A percentile compares a stretch with the other conserved stretches of the same genome.
Evolutionary conservation across 2,113 vertebrate genomes (phyloP).

Genomic region (Ahaetulla prasina): DNA sequence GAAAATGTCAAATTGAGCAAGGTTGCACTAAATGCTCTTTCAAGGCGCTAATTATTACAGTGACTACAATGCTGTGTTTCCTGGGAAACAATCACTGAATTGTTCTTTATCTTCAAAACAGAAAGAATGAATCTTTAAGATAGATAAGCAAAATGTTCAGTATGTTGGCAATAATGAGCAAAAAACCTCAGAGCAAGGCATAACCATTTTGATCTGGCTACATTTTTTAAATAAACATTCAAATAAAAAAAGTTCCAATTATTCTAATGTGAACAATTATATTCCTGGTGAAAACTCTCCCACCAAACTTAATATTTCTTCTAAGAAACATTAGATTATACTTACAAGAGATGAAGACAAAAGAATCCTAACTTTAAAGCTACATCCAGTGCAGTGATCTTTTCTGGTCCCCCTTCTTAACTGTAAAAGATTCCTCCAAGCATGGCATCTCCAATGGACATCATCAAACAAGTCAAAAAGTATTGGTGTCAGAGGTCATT

Average conservation of each 20-base stretch:
- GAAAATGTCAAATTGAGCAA: no score
- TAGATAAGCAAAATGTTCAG: background rate
- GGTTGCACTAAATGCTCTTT: constrained; percentile 22
- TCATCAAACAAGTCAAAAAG: background rate
- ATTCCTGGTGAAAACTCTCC: background rate
- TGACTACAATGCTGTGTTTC: constrained; percentile 35
- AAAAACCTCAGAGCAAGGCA: background rate
- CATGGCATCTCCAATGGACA: background rate
- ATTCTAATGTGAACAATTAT: background rate
- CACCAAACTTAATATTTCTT: background rate
- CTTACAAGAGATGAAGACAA: background rate
- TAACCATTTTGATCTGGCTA: background rate
- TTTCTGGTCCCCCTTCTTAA: background rate
- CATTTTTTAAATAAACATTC: background rate
- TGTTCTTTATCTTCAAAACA: constrained; percentile 1
- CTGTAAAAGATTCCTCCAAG: background rate
- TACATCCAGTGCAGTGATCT: background rate
- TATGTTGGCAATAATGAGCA: background rate
- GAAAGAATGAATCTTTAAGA: background rate
- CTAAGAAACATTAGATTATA: background rate
- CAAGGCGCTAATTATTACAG: constrained; percentile 30
- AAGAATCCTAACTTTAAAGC: background rate
- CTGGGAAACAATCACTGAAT: constrained; percentile 15
- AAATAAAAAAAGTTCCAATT: background rate
- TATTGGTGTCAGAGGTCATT: background rate